These are phyloP conservation scores for Cyprinodon tularosa DNA, from an alignment of 2,113 vertebrate species.

Conservation along the genomic window DNA sequence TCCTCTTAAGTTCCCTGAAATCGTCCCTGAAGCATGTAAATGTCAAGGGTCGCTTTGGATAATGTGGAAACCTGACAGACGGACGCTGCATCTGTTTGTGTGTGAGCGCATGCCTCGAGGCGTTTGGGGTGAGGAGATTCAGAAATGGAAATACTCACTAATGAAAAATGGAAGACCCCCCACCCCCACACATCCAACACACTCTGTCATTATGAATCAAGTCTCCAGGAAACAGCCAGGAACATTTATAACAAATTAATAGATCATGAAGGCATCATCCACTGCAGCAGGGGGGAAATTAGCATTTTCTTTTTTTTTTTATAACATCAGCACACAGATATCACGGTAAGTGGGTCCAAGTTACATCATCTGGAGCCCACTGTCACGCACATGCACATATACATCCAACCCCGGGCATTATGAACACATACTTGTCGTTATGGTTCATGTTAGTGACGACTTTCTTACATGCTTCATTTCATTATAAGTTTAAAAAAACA, in stretches of 20 bases:
- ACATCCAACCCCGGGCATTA: not conserved
- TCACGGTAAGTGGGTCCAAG: not conserved
- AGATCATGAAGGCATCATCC: not conserved
- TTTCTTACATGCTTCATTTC: not conserved
- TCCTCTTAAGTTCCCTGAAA: constrained; percentile 7
- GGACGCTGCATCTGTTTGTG: constrained; percentile 13
- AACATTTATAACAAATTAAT: constrained; percentile 8
- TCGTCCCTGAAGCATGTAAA: constrained; percentile 43
- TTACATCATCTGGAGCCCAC: not conserved
- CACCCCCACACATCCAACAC: constrained; percentile 19
- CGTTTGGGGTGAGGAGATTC: constrained; percentile 21
- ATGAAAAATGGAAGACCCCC: not conserved
- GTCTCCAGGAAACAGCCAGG: constrained; percentile 29
- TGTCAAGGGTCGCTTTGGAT: constrained; percentile 56
- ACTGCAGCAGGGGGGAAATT: not conserved
- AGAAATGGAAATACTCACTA: constrained; percentile 17
- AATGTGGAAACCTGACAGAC: constrained; percentile 48
- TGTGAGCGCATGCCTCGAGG: constrained; percentile 19
- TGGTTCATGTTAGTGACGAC: not conserved
- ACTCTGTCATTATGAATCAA: constrained; percentile 40
- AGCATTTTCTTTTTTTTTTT: not conserved
- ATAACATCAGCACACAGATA: not conserved
- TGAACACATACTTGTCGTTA: not conserved
- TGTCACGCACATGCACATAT: not conserved
- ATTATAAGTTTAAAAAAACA: not conserved